Evolutionary conservation across 2,113 vertebrate species (phyloP), one percentile per base, ranked within the genome.

Genomic region (Astur gentilis): DNA sequence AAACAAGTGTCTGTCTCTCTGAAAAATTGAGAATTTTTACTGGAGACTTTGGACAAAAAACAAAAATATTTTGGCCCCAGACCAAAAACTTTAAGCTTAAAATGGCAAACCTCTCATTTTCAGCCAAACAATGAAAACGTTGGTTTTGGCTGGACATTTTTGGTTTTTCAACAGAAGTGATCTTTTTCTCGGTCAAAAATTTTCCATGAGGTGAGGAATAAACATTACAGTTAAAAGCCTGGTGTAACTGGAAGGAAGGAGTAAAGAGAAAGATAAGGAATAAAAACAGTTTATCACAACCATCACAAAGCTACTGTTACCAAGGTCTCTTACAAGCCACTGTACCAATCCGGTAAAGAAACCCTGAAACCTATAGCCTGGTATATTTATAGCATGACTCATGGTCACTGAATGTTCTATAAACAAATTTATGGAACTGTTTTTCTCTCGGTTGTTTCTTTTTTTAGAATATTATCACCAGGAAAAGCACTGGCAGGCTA

Each of bases 341-440:
- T 38, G 83, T 57, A 91, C 79, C 84, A 76, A 82, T 64, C 44
- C 1, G 9, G 94, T 86, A 13, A 88, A 95, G 78, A 80, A 97
- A 91, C 73, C 66, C 96, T 97, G 95, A 97, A 97, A 96, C 93
- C 93, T 96, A 96, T 96, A 97, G 95, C 84, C 84, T 83, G 90
- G 87, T 97, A 60, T 98, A 98, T 97, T 98, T 98, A 97, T 93
- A 95, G 94, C 64, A 20, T 93, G 97, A 97, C 96, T 98, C 98
- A 98, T 26, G 97, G 97, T 96, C 97, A 97, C 95, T 97, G 95
- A 44, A 82, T 96, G 97, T 93, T 95, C 97, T 97, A 97, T 96
- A 97, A 98, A 98, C 97, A 98, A 87, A 97, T 98, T 98, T 98
- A 98, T 97, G 93, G 97, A 97, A 96, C 89, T 98, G 96, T 97